Percentiles rank a stretch among this genome's conserved stretches.
These are phyloP conservation scores for Gortyna flavago DNA, from an alignment of 2,888 invertebrate species.

Conservation along the genomic window DNA sequence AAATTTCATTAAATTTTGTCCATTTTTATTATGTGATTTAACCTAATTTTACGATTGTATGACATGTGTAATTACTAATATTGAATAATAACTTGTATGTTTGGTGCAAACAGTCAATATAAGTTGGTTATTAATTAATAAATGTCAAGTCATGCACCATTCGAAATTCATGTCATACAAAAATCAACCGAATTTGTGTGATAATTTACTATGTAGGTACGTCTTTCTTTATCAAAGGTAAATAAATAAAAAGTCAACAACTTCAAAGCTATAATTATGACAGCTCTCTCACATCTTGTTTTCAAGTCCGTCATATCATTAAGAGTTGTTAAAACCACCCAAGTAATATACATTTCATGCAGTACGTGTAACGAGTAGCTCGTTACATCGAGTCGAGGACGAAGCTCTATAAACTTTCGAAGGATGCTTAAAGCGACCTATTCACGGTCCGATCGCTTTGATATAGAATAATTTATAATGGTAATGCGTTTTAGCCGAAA, in stretches of 20 bases:
- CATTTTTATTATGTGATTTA: too few species aligned
- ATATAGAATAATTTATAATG: slow-evolving; percentile 68
- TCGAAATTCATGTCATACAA: neutral
- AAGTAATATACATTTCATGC: slow-evolving; percentile 29
- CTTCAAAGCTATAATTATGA: slow-evolving; percentile 23
- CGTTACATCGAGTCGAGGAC: slow-evolving; percentile 48
- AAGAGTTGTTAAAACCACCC: slow-evolving; percentile 44
- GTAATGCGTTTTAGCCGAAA: slow-evolving; percentile 63
- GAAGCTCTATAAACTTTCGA: slow-evolving; percentile 54
- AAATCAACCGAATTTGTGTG: neutral
- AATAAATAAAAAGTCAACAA: neutral
- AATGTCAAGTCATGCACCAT: neutral
- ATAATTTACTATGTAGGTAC: neutral
- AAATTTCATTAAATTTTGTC: too few species aligned
- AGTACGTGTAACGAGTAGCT: slow-evolving; percentile 46
- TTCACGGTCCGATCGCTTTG: slow-evolving; percentile 66
- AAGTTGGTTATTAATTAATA: too few species aligned
- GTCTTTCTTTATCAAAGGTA: neutral
- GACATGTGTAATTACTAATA: too few species aligned
- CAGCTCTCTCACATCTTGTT: slow-evolving; percentile 18
- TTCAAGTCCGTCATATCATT: slow-evolving; percentile 41
- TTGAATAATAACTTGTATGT: too few species aligned
- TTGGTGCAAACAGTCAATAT: too few species aligned
- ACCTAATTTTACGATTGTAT: too few species aligned
- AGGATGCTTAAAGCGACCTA: slow-evolving; percentile 58